A percentile compares a stretch with the other conserved stretches of the same genome.
phyloP scores from a whole-genome alignment of 2,888 invertebrate genomes.

The Buathra laborator region DNA sequence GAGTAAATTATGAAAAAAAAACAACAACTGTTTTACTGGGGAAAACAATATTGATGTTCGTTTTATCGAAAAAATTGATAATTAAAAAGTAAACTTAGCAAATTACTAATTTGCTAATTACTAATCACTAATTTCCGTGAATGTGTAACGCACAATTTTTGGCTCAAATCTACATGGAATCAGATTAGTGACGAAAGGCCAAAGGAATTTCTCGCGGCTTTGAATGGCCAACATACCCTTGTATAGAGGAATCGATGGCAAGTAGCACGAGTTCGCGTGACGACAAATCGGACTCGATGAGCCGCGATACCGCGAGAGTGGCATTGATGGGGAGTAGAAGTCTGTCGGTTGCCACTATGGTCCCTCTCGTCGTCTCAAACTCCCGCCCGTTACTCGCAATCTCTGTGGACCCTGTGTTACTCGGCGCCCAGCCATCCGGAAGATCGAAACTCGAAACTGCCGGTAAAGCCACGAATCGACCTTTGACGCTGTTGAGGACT shows the following conservation, averaged over 20 bases:
- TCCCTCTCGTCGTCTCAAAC: neutral
- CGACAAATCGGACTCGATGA: constrained; percentile 57
- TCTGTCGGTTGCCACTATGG: constrained; percentile 5
- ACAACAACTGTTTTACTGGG: no score
- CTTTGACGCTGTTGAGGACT: constrained; percentile 25
- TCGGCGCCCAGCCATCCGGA: constrained; percentile 2
- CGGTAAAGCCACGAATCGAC: constrained; percentile 8
- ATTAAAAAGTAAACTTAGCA: no score
- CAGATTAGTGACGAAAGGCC: neutral
- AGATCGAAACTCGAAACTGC: constrained; percentile 42
- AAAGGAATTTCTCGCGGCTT: neutral
- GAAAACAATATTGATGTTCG: no score
- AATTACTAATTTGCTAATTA: no score
- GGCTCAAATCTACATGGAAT: neutral
- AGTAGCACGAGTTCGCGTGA: constrained; percentile 30
- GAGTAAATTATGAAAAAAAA: no score
- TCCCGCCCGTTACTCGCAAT: neutral
- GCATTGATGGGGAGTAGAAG: constrained; percentile 30
- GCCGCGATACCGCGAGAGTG: constrained; percentile 45
- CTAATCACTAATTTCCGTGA: no score
- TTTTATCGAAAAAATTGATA: no score
- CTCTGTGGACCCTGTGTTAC: neutral
- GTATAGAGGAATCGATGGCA: constrained; percentile 18
- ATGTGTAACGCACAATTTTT: neutral
- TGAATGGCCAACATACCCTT: constrained; percentile 3